Evolutionary conservation across 2,113 vertebrate species (phyloP).

Genomic region (Nothoprocta pentlandii): DNA sequence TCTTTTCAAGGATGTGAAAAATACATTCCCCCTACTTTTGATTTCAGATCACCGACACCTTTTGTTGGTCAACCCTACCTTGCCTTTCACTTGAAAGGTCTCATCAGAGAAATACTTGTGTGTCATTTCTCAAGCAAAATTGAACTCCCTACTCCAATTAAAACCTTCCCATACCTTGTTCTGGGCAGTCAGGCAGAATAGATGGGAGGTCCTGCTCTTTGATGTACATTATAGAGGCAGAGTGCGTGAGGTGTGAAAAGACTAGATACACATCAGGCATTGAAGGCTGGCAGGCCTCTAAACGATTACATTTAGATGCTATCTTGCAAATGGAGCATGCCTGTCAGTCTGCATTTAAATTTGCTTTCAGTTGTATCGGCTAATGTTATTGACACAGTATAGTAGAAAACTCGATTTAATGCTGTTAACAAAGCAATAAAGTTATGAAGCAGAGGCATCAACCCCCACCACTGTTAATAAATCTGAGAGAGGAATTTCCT

Average conservation of each 20-base stretch:
- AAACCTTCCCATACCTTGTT: neutral
- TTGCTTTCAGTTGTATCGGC: neutral
- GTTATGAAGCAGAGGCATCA: neutral
- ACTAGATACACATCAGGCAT: accelerated
- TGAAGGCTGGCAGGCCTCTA: neutral
- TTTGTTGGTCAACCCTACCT: neutral
- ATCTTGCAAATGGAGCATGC: neutral
- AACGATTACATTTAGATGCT: neutral
- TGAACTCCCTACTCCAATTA: neutral
- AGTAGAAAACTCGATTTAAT: neutral
- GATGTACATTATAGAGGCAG: neutral
- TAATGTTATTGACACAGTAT: neutral
- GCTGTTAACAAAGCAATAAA: neutral
- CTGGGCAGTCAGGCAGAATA: accelerated
- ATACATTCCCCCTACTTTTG: neutral
- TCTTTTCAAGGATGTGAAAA: neutral
- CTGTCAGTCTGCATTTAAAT: conserved; percentile 18
- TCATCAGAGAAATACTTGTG: neutral
- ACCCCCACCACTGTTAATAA: neutral
- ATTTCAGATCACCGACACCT: neutral
- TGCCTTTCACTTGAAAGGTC: neutral
- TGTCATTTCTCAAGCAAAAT: neutral
- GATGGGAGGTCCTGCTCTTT: neutral
- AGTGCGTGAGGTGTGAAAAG: neutral
- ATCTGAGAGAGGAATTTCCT: neutral